These are phyloP conservation scores for Chalcosyrphus nemorum DNA, from an alignment of 2,888 invertebrate genomes.

Conservation along the genomic window DNA sequence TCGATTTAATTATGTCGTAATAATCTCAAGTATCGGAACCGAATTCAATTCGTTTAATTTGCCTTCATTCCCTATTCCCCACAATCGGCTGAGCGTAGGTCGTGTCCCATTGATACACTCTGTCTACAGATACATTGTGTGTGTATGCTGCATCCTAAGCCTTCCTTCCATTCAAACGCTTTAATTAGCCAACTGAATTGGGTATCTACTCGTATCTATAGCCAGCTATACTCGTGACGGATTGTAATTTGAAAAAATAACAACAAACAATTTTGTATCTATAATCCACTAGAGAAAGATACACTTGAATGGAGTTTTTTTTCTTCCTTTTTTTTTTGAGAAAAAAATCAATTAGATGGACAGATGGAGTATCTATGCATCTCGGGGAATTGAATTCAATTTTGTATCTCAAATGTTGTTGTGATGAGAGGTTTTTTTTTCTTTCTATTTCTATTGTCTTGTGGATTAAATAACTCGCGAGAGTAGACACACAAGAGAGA, in stretches of 20 bases:
- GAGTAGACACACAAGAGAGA: neutral
- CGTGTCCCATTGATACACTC: constrained; percentile 28
- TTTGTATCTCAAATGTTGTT: constrained; percentile 15
- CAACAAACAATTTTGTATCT: constrained; percentile 56
- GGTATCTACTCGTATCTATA: too few species aligned
- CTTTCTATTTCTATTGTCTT: constrained; percentile 23
- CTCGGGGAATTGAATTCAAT: constrained; percentile 51
- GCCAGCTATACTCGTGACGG: constrained; percentile 40
- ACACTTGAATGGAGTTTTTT: constrained; percentile 34
- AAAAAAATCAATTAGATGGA: constrained; percentile 62
- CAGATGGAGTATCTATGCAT: constrained; percentile 36
- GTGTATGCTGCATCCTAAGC: constrained; percentile 14
- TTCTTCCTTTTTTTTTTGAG: too few species aligned
- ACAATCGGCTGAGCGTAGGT: constrained; percentile 41
- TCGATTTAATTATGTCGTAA: constrained; percentile 63
- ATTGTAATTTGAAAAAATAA: constrained; percentile 42
- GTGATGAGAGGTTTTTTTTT: constrained; percentile 41
- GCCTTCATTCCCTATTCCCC: constrained; percentile 15
- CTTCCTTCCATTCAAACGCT: neutral
- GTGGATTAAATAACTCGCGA: constrained; percentile 48
- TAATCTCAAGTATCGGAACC: constrained; percentile 55
- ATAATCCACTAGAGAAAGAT: constrained; percentile 32
- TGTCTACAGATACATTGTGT: neutral
- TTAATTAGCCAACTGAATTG: constrained; percentile 45
- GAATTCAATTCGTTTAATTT: constrained; percentile 49